These are phyloP conservation scores for Palythoa caribaeorum DNA, from an alignment of 92 coral and sea anemone genomes.

Conservation along the genomic window DNA sequence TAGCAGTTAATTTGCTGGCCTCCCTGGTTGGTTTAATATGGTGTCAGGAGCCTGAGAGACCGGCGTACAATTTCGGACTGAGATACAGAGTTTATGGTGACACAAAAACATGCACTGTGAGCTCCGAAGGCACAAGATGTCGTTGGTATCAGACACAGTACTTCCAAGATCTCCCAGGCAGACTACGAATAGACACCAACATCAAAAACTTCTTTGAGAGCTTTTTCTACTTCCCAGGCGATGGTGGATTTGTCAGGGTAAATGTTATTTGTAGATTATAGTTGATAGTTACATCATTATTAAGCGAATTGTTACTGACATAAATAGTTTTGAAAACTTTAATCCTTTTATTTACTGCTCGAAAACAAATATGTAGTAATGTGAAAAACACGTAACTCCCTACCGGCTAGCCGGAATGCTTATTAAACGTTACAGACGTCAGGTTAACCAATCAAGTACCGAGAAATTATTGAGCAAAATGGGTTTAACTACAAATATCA, in stretches of 20 bases:
- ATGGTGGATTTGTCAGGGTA: not conserved
- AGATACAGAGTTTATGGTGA: slow-evolving; percentile 22
- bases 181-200: slow-evolving; percentile 30
- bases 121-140: not conserved
- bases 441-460: no score
- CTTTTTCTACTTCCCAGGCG: not conserved
- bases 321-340: no score
- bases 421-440: no score
- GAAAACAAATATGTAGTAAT: no score
- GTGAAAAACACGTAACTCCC: no score
- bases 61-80: not conserved
- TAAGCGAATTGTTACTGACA: not conserved
- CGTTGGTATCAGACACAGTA: slow-evolving; percentile 36
- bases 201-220: not conserved
- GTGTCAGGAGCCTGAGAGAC: slow-evolving; percentile 15
- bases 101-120: not conserved
- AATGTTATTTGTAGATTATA: not conserved
- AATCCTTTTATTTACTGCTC: no score
- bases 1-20: not conserved
- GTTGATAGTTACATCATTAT: not conserved
- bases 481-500: no score
- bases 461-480: no score
- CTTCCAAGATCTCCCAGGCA: not conserved
- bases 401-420: no score
- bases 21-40: not conserved